Percentiles rank a stretch among this genome's conserved stretches.
Conservation (phyloP, 2,888 invertebrate species). For the Dryococelus australis region DNA sequence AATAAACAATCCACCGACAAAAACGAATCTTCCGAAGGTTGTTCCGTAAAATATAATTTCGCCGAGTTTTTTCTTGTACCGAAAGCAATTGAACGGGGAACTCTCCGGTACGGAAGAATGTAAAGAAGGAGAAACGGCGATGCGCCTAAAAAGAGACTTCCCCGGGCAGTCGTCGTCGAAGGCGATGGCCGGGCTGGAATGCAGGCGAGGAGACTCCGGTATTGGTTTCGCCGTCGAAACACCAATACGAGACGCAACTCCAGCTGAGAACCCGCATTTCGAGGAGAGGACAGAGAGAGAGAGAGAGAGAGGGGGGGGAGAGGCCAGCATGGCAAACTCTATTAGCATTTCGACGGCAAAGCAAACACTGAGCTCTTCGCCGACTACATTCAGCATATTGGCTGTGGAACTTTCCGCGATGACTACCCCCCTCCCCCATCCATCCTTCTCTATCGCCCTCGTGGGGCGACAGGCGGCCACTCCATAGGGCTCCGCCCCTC, state of each 20-base stretch:
- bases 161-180: background rate
- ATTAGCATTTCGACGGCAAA: conserved; percentile 7
- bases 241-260: background rate
- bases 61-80: background rate
- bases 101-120: background rate
- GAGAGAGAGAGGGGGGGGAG: background rate
- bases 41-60: background rate
- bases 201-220: background rate
- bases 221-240: background rate
- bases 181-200: background rate
- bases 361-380: background rate
- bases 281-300: background rate
- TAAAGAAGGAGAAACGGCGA: background rate
- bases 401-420: background rate
- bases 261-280: background rate
- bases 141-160: background rate
- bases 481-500: too few relatives aligned
- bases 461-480: too few relatives aligned
- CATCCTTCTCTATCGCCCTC: too few relatives aligned
- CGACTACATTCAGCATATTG: background rate
- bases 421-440: too few relatives aligned
- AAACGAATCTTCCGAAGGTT: background rate
- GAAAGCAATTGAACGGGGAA: background rate
- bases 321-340: background rate
- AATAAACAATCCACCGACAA: background rate